Conservation (phyloP, 2,113 vertebrate species). For the Macroglossus sobrinus region DNA sequence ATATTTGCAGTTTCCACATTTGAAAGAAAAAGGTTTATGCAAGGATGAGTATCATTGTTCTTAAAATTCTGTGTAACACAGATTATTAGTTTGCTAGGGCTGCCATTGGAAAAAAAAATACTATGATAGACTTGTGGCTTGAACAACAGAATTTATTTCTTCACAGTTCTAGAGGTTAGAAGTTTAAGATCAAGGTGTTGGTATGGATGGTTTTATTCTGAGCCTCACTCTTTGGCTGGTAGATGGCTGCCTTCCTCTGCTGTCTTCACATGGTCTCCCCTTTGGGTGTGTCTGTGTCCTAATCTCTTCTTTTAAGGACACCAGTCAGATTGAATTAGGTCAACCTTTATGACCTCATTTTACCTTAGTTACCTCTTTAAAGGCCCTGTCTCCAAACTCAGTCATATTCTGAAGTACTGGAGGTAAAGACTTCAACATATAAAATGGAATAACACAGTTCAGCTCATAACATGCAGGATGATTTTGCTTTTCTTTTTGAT, state of each 20-base stretch:
- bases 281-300: not conserved
- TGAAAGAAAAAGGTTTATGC: not conserved
- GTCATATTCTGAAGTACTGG: not conserved
- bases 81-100: not conserved
- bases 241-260: no score
- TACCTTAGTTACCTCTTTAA: not conserved
- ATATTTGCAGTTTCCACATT: not conserved
- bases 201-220: not conserved
- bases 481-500: not conserved
- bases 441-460: not conserved
- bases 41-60: not conserved
- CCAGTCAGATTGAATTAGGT: not conserved
- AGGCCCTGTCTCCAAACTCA: not conserved
- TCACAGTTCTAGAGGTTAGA: not conserved
- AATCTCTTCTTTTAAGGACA: not conserved
- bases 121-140: not conserved
- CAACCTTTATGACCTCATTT: not conserved
- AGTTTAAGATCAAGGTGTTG: not conserved
- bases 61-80: not conserved
- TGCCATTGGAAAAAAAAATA: not conserved
- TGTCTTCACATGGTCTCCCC: not conserved
- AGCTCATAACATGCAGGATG: rapidly evolving
- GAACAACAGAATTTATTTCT: not conserved
- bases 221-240: not conserved
- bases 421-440: not conserved